phyloP scores from a whole-genome alignment of 2,888 invertebrate genomes.

The Latrodectus hesperus region DNA sequence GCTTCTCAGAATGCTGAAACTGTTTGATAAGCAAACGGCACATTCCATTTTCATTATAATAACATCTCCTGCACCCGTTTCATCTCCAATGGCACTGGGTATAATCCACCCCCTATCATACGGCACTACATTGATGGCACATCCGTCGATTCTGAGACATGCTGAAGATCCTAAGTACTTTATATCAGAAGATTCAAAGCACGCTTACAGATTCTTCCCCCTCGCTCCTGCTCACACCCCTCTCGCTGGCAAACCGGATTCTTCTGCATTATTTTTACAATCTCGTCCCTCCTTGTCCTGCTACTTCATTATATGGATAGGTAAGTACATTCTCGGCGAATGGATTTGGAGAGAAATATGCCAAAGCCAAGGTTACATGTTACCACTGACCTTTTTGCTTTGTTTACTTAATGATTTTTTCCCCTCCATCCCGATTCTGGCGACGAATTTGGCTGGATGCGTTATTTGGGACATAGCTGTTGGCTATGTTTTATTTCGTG shows the following conservation, averaged over 20 bases:
- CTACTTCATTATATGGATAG: slow-evolving; percentile 8
- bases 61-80: no score
- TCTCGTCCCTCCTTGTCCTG: neutral
- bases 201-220: neutral
- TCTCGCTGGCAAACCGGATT: neutral
- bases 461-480: slow-evolving; percentile 19
- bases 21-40: no score
- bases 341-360: slow-evolving; percentile 12
- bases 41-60: no score
- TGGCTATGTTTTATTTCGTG: neutral
- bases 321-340: neutral
- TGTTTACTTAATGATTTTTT: slow-evolving; percentile 4
- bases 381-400: slow-evolving; percentile 29
- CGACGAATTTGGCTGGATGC: neutral
- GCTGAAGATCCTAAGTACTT: neutral
- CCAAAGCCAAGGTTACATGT: slow-evolving; percentile 41
- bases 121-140: no score
- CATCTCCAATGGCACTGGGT: no score
- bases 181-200: neutral
- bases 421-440: neutral
- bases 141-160: no score
- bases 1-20: no score
- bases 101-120: no score
- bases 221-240: neutral
- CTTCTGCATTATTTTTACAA: neutral